Base-by-base conservation (phyloP, 1,140 invertebrate genomes). In the Brachionus manjavacas region DNA sequence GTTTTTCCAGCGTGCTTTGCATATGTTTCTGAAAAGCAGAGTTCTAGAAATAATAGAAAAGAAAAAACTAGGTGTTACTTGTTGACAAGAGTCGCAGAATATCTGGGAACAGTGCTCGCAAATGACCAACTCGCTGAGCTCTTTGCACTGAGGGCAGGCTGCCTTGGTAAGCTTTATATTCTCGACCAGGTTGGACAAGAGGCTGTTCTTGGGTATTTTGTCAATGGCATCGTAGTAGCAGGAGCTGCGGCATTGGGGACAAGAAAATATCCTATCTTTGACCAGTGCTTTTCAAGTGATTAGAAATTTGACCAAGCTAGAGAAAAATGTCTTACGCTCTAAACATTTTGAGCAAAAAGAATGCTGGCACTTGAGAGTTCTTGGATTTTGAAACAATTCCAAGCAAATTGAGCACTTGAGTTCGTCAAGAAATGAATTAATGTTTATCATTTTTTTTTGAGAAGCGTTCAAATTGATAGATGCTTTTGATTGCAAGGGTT, bases 401-500 rank as follows among this genome's bases (percentile, higher is more conserved):
- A 46, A 76, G 31, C 72, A 76, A 49, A 76, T 76, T 49, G 72
- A 52, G 16, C 72, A 76, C 43, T 76, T 76, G 23, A 76, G 72
- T 76, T 76, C 72, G 25, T 76, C 72, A 25, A 76, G 41, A 76
- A 76, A 76, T 25, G 72, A 76, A 31, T 49, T 76, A 4, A 76
- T 76, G n/a, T 76, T 49, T 46, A 76, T 23, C 39, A 76, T 76
- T 76, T 76, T 76, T 76, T 76, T 76, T 35, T 28, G 39, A n/a
- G 9, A 39, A 68, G 25, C 12, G 66, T 11, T 68, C 14, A 68
- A 39, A 68, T 68, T 28, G 66, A 31, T 12, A 20, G 68, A 20
- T 72, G 14, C 16, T 41, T 8, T 60, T 60, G 52, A 20, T 60
- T 6, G 4, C n/a, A 60, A 60, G 16, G 52, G 16, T 23, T 60